Base-by-base conservation (phyloP, 1,140 invertebrate species). In the Solen grandis region DNA sequence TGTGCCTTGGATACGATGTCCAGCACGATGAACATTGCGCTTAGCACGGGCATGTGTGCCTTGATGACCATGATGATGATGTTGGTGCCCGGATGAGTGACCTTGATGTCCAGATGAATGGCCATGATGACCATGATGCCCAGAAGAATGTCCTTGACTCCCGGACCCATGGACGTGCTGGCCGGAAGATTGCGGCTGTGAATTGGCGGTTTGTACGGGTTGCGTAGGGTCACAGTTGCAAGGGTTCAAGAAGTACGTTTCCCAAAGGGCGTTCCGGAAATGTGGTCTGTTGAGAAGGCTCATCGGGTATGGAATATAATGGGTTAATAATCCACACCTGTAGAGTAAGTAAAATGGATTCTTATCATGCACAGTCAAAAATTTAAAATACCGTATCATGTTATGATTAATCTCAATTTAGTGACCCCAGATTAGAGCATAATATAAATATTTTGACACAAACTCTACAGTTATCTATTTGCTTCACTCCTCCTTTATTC, bases 321-420 rank as follows among this genome's bases (percentile, higher is more conserved):
- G 88, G 0, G 86, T 84, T 10, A 89, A 73, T 22, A 83, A 57
- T 13, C 89, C 90, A 83, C 90, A 91, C 72, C 90, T 91, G 59
- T 5, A 76, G 41, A 46, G 41, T 46, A 46, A 10, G 41, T 46
- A 10, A 46, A 46, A 19, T 46, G 8, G 41, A 10, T 46, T 10
- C 41, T 8, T 19, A 46, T 46, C 8, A 10, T 46, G 8, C 19
- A 46, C 8, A 8, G 8, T 10, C 8, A 46, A 8, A 19, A 8
- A 46, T 46, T 46, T 10, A 46, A 46, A 19, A 10, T 10, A 10
- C 19, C 41, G 8, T 10, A 46, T 19, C 41, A 10, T 46, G 41
- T 46, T 46, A 10, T 46, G 41, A 46, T 46, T 46, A 46, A 46
- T 46, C 8, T 10, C 8, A 46, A 46, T 46, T 46, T 46, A 46